Evolutionary conservation across 1,140 invertebrate species (phyloP), one percentile per base, ranked within the genome.

Genomic region (Drosophila jambulina): DNA sequence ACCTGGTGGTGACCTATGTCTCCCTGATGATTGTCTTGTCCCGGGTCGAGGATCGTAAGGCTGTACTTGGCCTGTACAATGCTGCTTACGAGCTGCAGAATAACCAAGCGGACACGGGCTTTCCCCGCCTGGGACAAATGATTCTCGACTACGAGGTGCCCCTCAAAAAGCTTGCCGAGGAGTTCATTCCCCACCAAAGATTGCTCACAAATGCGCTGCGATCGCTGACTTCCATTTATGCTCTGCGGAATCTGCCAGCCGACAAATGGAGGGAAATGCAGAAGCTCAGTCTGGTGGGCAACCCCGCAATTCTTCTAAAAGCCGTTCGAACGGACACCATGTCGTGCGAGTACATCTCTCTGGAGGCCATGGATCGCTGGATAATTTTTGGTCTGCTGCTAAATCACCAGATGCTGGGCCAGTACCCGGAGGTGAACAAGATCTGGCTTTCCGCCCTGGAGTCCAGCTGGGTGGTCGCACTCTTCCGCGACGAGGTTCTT

Each of bases 121-220:
- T 99, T 93, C 99, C 98, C 13, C 94, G 98, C 21, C 93, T 99
- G 29, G 98, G 98, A 0, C 98, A 99, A 93, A 96, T 99, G 96
- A 99, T 99, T 61, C 96, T 99, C 82, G 99, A 99, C 91, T 99
- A 99, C 93, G 99, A 99, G 93, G 94, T 95, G 29, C 99, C 99
- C 7, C 93, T 99, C 38, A 99, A 99, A 92, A 99, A 99, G 91
- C 94, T 99, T 0, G 96, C 97, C 2, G 99, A 99, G 93, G 99
- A 99, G 93, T 99, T 99, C 94, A 95, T 98, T 29, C 98, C 98
- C 1, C 98, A 99, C 93, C 95, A 97, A 45, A 97, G 98, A 93
- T 93, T 98, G 13, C 91, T 99, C 13, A 95, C 95, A 34, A 96
- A 95, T 90, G 98, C 98, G 15, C 93, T 99, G 29, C 95, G 96